phyloP scores from a whole-genome alignment of 64 coral and sea anemone genomes.

The Montipora sp. region DNA sequence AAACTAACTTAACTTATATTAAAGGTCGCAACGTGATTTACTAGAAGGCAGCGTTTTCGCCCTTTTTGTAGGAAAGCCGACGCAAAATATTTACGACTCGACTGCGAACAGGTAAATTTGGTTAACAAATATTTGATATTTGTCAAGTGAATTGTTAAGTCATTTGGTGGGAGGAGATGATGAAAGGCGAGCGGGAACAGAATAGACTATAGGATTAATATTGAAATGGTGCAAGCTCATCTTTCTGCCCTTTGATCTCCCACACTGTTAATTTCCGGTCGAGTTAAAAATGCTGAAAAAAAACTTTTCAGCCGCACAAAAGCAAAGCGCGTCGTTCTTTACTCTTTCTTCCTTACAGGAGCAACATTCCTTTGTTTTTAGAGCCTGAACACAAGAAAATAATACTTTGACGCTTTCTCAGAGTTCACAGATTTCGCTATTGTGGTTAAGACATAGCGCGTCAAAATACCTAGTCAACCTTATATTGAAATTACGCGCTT shows the following conservation, averaged over 20 bases:
- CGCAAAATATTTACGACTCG: constrained; percentile 14
- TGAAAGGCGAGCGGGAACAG: constrained; percentile 53
- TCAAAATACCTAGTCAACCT: not conserved
- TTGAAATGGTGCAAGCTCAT: not conserved
- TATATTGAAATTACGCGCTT: not conserved
- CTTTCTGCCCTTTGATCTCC: constrained; percentile 26
- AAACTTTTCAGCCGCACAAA: not conserved
- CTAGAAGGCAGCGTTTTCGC: not conserved
- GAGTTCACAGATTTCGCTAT: not conserved
- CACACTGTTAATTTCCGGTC: constrained; percentile 21
- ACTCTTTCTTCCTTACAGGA: not conserved
- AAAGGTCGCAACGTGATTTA: not conserved
- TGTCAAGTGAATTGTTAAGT: constrained; percentile 71
- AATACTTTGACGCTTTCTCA: not conserved
- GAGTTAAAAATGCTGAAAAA: not conserved
- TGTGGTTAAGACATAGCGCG: not conserved
- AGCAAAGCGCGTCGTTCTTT: not conserved
- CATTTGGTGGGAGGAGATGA: constrained; percentile 76
- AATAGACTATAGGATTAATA: not conserved
- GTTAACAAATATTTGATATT: constrained; percentile 74
- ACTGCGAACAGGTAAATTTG: constrained; percentile 44
- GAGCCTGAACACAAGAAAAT: not conserved
- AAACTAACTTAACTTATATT: not conserved
- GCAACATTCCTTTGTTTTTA: constrained; percentile 26
- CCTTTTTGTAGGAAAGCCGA: not conserved